Base-by-base conservation (phyloP, 2,888 invertebrate genomes). In the Andrena bicolor region DNA sequence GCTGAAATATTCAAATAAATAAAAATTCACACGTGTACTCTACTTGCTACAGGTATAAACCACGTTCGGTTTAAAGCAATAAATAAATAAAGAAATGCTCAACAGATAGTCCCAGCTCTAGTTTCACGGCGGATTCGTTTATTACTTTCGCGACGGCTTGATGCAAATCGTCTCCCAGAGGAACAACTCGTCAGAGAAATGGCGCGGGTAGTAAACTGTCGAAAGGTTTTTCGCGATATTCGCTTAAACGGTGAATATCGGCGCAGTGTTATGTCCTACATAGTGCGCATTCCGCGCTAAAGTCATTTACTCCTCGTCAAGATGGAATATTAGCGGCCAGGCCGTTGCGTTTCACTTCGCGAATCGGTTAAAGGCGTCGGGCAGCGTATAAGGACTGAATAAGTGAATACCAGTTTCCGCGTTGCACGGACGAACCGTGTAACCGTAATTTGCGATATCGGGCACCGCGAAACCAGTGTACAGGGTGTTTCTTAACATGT, bases 251-350 rank as follows among this genome's bases (percentile, higher is more conserved):
- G 16, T 61, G 71, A 76, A 75, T 80, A 82, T 80, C 74, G 58
- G 69, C 69, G 60, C 74, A 56, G 75, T 23, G 82, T 82, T 76
- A 66, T 68, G 82, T 81, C 76, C 82, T 69, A 82, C 82, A 82
- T 82, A 82, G 76, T 58, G 35, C 56, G 30, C 82, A 72, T 82
- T 76, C 82, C 76, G 30, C 49, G 58, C 48, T 64, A 13, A 65
- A 82, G 82, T 82, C 76, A 82, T 74, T 82, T 82, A 82, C 76
- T 82, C 68, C 82, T 82, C 75, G 82, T 82, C 82, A 60, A 64
- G 71, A 82, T 68, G 71, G 82, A 82, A 82, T 76, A 82, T 82
- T 82, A 81, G 82, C 82, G 35, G 72, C 10, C 49, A 10, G 32
- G 72, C 60, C 26, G 75, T 69, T 76, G 82, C 83, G 72, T 83